A percentile compares a stretch with the other conserved stretches of the same genome.
Conservation (phyloP, 92 coral and sea anemone species). For the Isaurus tuberculatus region DNA sequence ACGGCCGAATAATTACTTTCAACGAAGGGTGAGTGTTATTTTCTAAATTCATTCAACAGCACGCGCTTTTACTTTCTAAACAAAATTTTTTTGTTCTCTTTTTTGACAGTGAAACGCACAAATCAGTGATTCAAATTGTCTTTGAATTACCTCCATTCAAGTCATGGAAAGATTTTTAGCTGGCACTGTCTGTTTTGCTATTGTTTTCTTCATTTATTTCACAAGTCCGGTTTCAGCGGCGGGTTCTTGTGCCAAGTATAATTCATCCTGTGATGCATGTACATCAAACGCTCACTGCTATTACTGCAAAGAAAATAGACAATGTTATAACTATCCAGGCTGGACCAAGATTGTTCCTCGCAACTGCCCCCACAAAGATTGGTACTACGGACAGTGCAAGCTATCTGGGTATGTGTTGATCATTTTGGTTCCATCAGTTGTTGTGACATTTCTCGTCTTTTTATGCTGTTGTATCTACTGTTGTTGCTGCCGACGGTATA, state of each 20-base stretch:
- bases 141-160: not conserved
- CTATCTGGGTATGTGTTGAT: constrained; percentile 84
- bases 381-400: constrained; percentile 88
- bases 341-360: constrained; percentile 79
- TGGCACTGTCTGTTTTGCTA: constrained; percentile 49
- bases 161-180: constrained; percentile 27
- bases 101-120: constrained; percentile 13
- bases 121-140: not conserved
- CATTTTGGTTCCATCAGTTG: constrained; percentile 82
- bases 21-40: constrained; percentile 6
- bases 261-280: constrained; percentile 81
- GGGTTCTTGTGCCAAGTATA: constrained; percentile 57
- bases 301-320: constrained; percentile 71
- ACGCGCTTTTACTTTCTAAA: not conserved
- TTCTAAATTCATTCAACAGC: not conserved
- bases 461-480: constrained; percentile 94
- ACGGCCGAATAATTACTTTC: not conserved
- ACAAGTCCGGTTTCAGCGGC: constrained; percentile 73
- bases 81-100: not conserved
- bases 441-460: constrained; percentile 76
- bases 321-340: constrained; percentile 72
- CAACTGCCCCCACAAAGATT: constrained; percentile 80
- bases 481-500: constrained; percentile 94
- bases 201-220: constrained; percentile 57
- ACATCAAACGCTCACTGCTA: constrained; percentile 74